phyloP scores from a whole-genome alignment of 2,113 vertebrate genomes.

The Budorcas taxicolor region DNA sequence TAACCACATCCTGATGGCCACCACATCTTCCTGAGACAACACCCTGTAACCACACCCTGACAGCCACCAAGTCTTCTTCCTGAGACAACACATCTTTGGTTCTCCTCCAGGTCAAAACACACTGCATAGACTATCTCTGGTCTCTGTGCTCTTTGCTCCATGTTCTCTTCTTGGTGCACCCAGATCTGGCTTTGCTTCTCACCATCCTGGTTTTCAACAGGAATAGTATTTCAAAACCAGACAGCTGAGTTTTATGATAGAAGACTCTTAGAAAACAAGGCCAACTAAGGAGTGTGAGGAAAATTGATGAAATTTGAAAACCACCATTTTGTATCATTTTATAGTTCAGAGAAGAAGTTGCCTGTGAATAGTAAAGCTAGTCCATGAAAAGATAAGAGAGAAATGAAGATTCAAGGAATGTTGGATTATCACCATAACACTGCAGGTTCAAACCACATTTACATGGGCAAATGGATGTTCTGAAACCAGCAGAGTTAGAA shows the following conservation, averaged over 20 bases:
- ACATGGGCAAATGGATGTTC: background rate
- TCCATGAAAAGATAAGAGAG: background rate
- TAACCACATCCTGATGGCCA: background rate
- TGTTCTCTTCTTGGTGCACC: background rate
- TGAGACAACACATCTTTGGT: background rate
- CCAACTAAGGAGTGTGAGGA: background rate
- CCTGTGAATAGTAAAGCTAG: background rate
- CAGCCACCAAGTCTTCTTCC: background rate
- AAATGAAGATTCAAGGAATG: background rate
- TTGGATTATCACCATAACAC: background rate
- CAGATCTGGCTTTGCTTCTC: background rate
- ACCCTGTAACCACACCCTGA: background rate
- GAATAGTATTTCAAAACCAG: background rate
- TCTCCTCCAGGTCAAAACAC: background rate
- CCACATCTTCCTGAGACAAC: background rate
- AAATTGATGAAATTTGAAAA: background rate
- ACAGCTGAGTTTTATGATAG: background rate
- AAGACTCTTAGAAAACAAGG: background rate
- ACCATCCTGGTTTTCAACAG: background rate
- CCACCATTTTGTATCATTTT: background rate
- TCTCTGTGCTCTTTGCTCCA: background rate
- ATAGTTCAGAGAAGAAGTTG: background rate
- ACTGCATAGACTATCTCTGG: background rate
- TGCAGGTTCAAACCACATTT: background rate
- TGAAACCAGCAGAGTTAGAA: background rate